phyloP scores from a whole-genome alignment of 2,888 invertebrate species.

The Pycnomerus fuliginosus region DNA sequence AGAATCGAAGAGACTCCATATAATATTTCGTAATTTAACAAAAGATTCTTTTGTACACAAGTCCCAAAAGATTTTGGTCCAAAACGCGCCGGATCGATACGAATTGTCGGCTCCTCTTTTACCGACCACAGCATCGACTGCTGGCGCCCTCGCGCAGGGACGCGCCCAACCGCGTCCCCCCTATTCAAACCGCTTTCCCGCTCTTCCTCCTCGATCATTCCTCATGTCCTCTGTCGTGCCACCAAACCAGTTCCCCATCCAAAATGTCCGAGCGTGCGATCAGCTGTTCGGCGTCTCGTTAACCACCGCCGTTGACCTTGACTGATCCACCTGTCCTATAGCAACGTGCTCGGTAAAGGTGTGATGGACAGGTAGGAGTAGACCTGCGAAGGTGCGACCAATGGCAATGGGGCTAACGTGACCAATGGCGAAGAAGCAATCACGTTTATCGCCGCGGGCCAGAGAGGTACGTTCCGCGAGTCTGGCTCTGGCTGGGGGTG shows the following conservation, averaged over 20 bases:
- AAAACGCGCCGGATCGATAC: too few species aligned
- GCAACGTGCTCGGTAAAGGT: background rate
- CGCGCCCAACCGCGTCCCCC: background rate
- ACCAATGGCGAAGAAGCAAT: slow-evolving; percentile 52
- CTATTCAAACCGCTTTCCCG: slow-evolving; percentile 1
- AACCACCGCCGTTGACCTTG: slow-evolving; percentile 13
- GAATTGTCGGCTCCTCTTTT: background rate
- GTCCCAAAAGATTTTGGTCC: too few species aligned
- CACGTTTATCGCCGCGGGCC: slow-evolving; percentile 50
- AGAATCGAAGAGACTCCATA: too few species aligned
- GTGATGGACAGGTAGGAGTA: slow-evolving; percentile 52
- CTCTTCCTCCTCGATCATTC: background rate
- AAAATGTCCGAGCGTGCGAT: slow-evolving; percentile 40
- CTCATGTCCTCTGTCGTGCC: background rate
- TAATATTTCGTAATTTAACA: too few species aligned
- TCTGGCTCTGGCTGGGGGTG: slow-evolving; percentile 48
- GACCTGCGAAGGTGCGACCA: slow-evolving; percentile 52
- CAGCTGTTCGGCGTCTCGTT: slow-evolving; percentile 35
- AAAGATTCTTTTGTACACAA: too few species aligned
- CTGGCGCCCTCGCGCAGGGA: background rate
- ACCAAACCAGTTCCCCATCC: slow-evolving; percentile 9
- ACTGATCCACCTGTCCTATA: background rate
- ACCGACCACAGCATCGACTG: background rate
- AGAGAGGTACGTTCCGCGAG: slow-evolving; percentile 46
- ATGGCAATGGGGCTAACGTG: slow-evolving; percentile 45